phyloP scores from a whole-genome alignment of 2,113 vertebrate genomes.

The Aspiorhynchus laticeps region DNA sequence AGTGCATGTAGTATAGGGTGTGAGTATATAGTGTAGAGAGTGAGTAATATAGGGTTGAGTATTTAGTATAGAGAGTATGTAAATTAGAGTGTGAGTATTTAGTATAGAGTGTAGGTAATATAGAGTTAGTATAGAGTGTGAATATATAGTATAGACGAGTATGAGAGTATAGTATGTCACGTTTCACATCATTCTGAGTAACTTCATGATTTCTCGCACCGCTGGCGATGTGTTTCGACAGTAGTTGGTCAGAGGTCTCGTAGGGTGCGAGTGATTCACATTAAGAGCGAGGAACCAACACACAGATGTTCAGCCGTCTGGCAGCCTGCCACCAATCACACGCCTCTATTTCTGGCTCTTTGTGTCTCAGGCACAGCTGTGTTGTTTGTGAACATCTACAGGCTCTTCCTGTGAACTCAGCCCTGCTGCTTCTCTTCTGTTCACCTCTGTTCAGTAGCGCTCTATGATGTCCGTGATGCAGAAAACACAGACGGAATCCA shows the following conservation, averaged over 20 bases:
- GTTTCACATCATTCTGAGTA: background rate
- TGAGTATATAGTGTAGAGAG: no score
- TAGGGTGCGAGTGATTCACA: background rate
- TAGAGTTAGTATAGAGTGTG: no score
- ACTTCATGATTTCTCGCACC: background rate
- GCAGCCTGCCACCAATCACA: conserved; percentile 45
- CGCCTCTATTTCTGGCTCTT: conserved; percentile 43
- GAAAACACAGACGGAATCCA: no score
- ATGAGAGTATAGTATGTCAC: background rate
- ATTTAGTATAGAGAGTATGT: no score
- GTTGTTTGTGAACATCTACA: background rate
- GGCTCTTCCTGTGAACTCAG: background rate
- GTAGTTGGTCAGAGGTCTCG: background rate
- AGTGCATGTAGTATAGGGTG: no score
- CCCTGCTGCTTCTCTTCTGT: conserved; percentile 26
- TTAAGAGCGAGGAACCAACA: background rate
- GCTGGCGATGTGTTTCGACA: background rate
- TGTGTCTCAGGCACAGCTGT: conserved; percentile 33
- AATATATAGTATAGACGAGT: background rate
- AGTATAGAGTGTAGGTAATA: no score
- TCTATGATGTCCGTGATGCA: no score
- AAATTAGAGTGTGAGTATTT: no score
- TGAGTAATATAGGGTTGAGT: no score
- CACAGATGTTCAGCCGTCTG: conserved; percentile 43
- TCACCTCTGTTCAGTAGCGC: no score